These are phyloP conservation scores for Amiota minor DNA, from an alignment of 2,888 invertebrate species.

Conservation along the genomic window DNA sequence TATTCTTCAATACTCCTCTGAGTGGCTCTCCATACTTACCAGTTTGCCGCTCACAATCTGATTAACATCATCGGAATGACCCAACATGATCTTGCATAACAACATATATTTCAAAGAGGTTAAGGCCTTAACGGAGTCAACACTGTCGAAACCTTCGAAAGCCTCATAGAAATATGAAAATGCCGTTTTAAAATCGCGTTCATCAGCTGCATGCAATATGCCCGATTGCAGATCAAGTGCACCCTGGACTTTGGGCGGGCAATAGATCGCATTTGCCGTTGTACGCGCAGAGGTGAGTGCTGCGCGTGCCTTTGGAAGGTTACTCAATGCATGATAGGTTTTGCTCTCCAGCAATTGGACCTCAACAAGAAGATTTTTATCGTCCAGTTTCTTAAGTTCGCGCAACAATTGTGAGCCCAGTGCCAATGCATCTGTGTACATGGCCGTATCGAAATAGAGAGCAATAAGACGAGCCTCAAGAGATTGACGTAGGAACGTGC, in stretches of 20 bases:
- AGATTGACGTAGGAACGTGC: slow-evolving; percentile 97
- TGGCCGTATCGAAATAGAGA: slow-evolving; percentile 92
- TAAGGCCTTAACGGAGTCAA: slow-evolving; percentile 91
- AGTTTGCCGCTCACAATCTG: slow-evolving; percentile 96
- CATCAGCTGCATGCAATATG: slow-evolving; percentile 99
- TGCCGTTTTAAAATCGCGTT: slow-evolving; percentile 99
- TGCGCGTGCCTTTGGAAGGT: slow-evolving; percentile 95
- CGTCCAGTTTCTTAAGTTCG: slow-evolving; percentile 98
- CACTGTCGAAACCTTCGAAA: slow-evolving; percentile 98
- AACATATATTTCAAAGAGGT: slow-evolving; percentile 99
- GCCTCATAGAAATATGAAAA: slow-evolving; percentile 99
- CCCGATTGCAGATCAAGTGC: slow-evolving; percentile 97
- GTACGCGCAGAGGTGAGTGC: slow-evolving; percentile 98
- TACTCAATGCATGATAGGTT: slow-evolving; percentile 97
- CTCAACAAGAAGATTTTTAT: slow-evolving; percentile 98
- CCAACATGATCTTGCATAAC: slow-evolving; percentile 98
- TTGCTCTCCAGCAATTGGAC: slow-evolving; percentile 98
- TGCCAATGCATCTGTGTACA: slow-evolving; percentile 89
- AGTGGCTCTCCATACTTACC: slow-evolving; percentile 53
- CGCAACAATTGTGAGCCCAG: slow-evolving; percentile 90
- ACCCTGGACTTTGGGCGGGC: slow-evolving; percentile 98
- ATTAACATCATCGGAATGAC: slow-evolving; percentile 95
- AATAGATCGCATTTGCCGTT: slow-evolving; percentile 99
- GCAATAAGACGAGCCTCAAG: slow-evolving; percentile 95
- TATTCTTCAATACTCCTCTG: slow-evolving; percentile 7